Evolutionary conservation across 1,140 invertebrate species (phyloP).

Genomic region (Panulirus ornatus): DNA sequence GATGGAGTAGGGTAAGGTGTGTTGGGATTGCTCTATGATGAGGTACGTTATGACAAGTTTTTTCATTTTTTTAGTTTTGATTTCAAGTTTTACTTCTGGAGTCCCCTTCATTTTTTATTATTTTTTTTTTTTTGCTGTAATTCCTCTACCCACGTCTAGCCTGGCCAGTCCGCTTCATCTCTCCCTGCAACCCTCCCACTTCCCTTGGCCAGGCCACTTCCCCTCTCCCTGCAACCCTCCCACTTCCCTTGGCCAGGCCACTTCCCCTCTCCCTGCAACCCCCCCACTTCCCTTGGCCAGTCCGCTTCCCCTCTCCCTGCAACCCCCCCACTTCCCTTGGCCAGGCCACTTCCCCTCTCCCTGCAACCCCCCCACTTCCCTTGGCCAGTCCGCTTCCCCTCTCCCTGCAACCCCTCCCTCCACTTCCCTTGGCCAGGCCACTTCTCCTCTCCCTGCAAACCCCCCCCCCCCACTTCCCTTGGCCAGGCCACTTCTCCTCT

Average conservation of each 20-base stretch:
- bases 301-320: neutral
- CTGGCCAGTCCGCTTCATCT: neutral
- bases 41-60: too few relatives aligned
- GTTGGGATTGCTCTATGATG: too few relatives aligned
- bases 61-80: too few relatives aligned
- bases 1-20: too few relatives aligned
- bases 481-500: too few relatives aligned
- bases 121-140: too few relatives aligned
- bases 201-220: neutral
- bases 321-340: neutral
- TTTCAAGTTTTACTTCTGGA: too few relatives aligned
- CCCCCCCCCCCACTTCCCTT: neutral
- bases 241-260: neutral
- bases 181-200: neutral
- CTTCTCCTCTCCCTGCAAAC: too few relatives aligned
- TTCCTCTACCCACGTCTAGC: too few relatives aligned
- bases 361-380: neutral
- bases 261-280: too few relatives aligned
- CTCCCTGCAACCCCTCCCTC: neutral
- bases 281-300: conserved; percentile 81
- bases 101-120: too few relatives aligned
- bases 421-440: neutral
- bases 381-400: neutral
- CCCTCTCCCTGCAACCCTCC: neutral
- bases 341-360: neutral